Conservation (phyloP, 2,113 vertebrate genomes). For the Heterotilapia buettikoferi region DNA sequence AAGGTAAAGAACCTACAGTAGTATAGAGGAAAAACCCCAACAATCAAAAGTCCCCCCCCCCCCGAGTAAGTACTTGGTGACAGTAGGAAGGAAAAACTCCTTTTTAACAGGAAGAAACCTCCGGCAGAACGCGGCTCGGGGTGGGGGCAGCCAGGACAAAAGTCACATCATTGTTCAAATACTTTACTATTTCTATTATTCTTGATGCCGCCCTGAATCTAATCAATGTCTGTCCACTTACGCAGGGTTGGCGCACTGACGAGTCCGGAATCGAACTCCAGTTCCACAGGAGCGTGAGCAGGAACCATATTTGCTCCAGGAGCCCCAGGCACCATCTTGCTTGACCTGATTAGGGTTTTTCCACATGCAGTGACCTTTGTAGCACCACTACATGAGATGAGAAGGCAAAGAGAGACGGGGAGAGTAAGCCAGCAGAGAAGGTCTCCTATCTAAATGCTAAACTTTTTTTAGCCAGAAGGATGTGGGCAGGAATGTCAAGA, state of each 20-base stretch:
- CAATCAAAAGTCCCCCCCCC: background rate
- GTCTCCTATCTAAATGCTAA: background rate
- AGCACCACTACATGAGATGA: constrained; percentile 84
- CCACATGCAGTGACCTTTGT: constrained; percentile 99
- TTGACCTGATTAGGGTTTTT: constrained; percentile 89
- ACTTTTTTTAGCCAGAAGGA: background rate
- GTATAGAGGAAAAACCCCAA: background rate
- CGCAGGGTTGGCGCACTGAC: constrained; percentile 92
- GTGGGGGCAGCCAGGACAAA: background rate
- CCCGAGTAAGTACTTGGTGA: background rate
- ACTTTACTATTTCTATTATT: background rate
- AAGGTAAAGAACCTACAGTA: background rate
- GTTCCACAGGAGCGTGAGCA: constrained; percentile 93
- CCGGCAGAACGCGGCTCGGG: accelerated
- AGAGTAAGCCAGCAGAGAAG: background rate
- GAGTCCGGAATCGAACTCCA: constrained; percentile 88
- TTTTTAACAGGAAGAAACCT: background rate
- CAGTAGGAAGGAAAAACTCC: background rate
- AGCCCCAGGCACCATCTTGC: constrained; percentile 89
- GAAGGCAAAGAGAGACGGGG: background rate
- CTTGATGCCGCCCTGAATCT: accelerated
- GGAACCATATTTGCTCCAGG: constrained; percentile 90
- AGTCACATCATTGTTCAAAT: accelerated
- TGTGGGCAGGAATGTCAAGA: background rate
- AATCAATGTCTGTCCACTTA: constrained; percentile 39